These are phyloP conservation scores for Dysidea cf. avara DNA, from an alignment of 37 sponge, comb jelly and placozoan genomes.

Conservation along the genomic window DNA sequence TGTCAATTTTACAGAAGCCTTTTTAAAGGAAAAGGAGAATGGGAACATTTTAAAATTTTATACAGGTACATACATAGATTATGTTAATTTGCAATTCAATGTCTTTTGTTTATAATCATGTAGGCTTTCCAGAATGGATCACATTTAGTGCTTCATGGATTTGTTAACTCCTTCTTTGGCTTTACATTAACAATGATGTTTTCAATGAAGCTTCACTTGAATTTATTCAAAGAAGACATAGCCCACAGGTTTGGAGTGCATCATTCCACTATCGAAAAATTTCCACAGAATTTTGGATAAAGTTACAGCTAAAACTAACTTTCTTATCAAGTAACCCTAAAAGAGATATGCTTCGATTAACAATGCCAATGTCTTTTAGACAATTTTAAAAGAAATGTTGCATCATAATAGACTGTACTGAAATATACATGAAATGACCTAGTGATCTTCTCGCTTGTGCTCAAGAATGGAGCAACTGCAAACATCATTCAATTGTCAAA, in stretches of 20 bases:
- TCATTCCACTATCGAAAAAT: constrained; percentile 3
- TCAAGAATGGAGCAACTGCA: constrained; percentile 49
- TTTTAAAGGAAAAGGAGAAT: no score
- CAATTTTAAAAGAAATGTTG: not conserved
- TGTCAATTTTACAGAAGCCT: no score
- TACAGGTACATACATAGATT: no score
- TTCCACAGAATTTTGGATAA: constrained; percentile 1
- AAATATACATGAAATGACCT: constrained; percentile 44
- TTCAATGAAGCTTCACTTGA: constrained; percentile 35
- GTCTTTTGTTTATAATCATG: no score
- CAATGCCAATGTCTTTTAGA: constrained; percentile 12
- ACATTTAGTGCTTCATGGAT: no score
- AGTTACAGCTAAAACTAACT: not conserved
- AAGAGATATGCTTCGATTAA: constrained; percentile 2
- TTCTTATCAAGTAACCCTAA: constrained; percentile 1
- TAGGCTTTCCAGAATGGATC: no score
- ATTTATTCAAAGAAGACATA: constrained; percentile 7
- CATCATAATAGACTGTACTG: constrained; percentile 46
- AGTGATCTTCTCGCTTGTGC: constrained; percentile 33
- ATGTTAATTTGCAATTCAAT: no score
- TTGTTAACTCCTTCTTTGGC: not conserved
- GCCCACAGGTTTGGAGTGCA: constrained; percentile 26
- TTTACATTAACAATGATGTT: constrained; percentile 41
- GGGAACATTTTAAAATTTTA: no score
- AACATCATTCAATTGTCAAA: constrained; percentile 44